Conservation (phyloP, 2,113 vertebrate genomes). For the Myxocyprinus asiaticus region DNA sequence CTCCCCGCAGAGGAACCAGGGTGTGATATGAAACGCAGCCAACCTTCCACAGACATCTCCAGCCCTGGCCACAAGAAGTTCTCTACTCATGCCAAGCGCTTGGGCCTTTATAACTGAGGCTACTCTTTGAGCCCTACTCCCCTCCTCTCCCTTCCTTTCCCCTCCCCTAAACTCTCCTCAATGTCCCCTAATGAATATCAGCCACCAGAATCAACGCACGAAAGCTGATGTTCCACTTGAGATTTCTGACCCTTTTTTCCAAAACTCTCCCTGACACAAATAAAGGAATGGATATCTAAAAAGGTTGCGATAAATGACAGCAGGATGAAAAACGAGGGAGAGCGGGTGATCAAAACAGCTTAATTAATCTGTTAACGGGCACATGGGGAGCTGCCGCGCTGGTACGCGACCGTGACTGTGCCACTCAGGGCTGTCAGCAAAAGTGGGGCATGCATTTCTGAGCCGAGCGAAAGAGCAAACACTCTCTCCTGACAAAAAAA, state of each 20-base stretch:
- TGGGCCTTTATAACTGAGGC: slow-evolving; percentile 48
- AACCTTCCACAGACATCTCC: slow-evolving; percentile 57
- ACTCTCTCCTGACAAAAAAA: slow-evolving; percentile 8
- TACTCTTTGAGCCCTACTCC: slow-evolving; percentile 27
- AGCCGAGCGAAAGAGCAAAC: slow-evolving; percentile 27
- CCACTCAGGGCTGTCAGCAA: slow-evolving; percentile 43
- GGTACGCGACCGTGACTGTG: slow-evolving; percentile 16
- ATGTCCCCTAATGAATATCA: slow-evolving; percentile 35
- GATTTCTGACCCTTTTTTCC: slow-evolving; percentile 29
- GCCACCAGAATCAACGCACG: slow-evolving; percentile 45
- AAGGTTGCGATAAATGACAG: slow-evolving; percentile 34
- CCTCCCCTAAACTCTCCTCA: slow-evolving; percentile 20
- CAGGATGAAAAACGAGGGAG: slow-evolving; percentile 5
- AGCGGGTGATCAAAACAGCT: slow-evolving; percentile 51
- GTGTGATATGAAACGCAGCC: slow-evolving; percentile 55
- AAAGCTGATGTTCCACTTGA: slow-evolving; percentile 53
- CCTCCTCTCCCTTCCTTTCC: background rate
- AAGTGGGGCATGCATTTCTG: slow-evolving; percentile 51
- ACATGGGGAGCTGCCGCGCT: slow-evolving; percentile 9
- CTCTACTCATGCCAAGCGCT: slow-evolving; percentile 40
- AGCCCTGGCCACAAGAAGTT: slow-evolving; percentile 45
- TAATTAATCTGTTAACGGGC: slow-evolving; percentile 52
- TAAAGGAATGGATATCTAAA: slow-evolving; percentile 35
- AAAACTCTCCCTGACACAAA: slow-evolving; percentile 15
- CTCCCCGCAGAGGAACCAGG: slow-evolving; percentile 50